Base-by-base conservation (phyloP, 2,797 vertebrate species). In the Danio albolineatus region DNA sequence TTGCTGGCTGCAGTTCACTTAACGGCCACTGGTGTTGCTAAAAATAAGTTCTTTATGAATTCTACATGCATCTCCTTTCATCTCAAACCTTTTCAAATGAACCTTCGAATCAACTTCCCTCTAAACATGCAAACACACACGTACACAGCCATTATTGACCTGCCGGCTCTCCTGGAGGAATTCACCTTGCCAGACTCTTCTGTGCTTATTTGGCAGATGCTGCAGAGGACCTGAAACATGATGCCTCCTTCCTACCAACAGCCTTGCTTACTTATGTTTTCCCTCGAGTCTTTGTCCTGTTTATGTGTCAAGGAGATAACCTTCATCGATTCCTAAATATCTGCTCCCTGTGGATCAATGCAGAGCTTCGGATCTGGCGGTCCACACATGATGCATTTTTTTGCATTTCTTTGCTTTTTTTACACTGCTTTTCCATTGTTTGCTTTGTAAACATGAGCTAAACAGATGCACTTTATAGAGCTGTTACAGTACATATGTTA, bases 191-290 rank as follows among this genome's bases (percentile, higher is more conserved):
- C 86, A 80, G 62, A 70, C 51, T 57, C 76, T 67, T 46, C 64
- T 81, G 51, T 70, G 83, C 84, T 89, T 87, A 14, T 89, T 87
- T 85, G 90, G 90, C 91, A 80, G 72, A 91, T 80, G 90, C 89
- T 78, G 89, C 89, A 91, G 65, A 86, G 87, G 83, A n/a, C 85
- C 72, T 86, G 85, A 88, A 91, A 91, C 78, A 73, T 64, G 61
- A 90, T 82, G 57, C 88, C 84, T 57, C 82, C 64, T 76, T 73
- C 83, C 69, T 28, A 79, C 60, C 59, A 48, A 51, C 56, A 28
- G 17, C 51, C 14, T 17, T 10, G 12, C 70, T 65, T 60, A 57
- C 54, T 46, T 62, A 48, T 13, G 16, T 51, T 61, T 46, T 61
- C 53, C 65, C 14, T 4, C 13, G 21, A 61, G 36, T 43, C 70